Conservation (phyloP, 2,888 invertebrate species). For the Tiliacea aurago region DNA sequence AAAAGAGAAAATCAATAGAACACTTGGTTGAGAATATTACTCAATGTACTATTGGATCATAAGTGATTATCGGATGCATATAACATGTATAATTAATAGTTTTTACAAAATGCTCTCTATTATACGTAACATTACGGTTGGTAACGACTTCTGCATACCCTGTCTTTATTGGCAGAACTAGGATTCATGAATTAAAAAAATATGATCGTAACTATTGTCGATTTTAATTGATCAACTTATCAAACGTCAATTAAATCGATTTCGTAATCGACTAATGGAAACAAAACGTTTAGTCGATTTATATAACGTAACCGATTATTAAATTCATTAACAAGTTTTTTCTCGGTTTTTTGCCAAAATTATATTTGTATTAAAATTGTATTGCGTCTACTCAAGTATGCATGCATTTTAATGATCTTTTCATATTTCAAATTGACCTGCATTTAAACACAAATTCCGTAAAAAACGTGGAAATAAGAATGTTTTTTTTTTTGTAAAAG, state of each 20-base stretch:
- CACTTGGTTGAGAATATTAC: neutral
- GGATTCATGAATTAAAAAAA: slow-evolving; percentile 17
- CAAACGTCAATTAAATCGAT: slow-evolving; percentile 31
- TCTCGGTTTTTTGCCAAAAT: neutral
- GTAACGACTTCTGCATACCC: neutral
- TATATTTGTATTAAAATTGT: neutral
- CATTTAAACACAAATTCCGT: no score
- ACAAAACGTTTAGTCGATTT: slow-evolving; percentile 36
- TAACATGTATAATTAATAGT: slow-evolving; percentile 3
- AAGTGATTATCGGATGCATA: slow-evolving; percentile 21
- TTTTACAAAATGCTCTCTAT: slow-evolving; percentile 7
- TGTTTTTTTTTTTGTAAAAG: neutral
- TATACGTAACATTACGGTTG: slow-evolving; percentile 32
- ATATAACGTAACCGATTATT: slow-evolving; percentile 26
- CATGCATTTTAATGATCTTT: neutral
- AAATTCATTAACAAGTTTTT: neutral
- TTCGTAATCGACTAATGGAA: slow-evolving; percentile 45
- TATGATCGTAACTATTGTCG: slow-evolving; percentile 1
- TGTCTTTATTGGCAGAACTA: slow-evolving; percentile 25
- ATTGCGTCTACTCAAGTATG: neutral
- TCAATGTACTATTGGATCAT: slow-evolving; percentile 26
- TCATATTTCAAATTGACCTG: neutral
- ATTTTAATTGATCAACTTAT: slow-evolving; percentile 39
- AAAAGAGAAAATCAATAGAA: neutral
- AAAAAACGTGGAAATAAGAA: neutral